Percentiles rank a stretch among this genome's conserved stretches.
Conservation (phyloP, 2,113 vertebrate genomes). For the Saccopteryx leptura region DNA sequence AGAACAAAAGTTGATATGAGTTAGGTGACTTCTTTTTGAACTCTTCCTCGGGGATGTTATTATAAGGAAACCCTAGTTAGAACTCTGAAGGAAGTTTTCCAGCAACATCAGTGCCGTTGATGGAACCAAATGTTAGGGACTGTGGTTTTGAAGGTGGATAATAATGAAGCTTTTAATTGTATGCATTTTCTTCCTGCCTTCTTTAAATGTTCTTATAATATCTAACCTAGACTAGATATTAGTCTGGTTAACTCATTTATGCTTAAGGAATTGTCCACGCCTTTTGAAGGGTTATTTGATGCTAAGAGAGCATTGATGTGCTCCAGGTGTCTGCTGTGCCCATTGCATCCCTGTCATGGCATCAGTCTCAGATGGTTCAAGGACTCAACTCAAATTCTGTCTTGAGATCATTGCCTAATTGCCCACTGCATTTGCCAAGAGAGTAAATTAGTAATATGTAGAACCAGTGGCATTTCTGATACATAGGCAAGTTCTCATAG, state of each 20-base stretch:
- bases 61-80: neutral
- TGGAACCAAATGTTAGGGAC: neutral
- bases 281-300: neutral
- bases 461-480: neutral
- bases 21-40: neutral
- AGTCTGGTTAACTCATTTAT: neutral
- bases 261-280: neutral
- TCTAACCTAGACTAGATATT: neutral
- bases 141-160: neutral
- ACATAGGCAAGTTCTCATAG: neutral
- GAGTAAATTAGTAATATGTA: neutral
- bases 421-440: neutral
- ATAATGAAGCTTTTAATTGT: constrained; percentile 20
- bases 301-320: neutral
- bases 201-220: constrained; percentile 24
- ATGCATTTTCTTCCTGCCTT: neutral
- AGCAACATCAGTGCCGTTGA: neutral
- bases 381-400: neutral
- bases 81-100: neutral
- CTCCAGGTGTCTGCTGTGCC: neutral
- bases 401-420: neutral
- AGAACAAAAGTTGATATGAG: neutral
- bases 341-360: neutral
- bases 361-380: neutral
- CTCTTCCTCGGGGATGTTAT: neutral